Conservation (phyloP, 2,113 vertebrate species). For the Edolisoma coerulescens region DNA sequence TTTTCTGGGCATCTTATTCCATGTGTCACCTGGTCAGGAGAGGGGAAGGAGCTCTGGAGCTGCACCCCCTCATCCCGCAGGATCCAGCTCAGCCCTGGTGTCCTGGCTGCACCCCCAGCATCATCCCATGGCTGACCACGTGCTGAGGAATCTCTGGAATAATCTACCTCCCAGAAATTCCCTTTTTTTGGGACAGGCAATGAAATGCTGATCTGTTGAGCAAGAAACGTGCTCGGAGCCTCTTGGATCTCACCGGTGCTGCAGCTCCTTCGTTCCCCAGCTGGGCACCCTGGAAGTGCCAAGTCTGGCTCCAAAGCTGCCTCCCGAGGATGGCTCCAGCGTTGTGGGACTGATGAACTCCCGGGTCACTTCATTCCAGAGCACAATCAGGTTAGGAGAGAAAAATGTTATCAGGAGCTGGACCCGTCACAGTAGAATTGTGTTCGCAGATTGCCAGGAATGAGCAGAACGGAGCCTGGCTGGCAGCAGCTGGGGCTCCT, state of each 20-base stretch:
- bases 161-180: not conserved
- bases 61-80: not conserved
- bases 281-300: not conserved
- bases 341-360: not conserved
- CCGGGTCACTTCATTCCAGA: not conserved
- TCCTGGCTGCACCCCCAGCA: not conserved
- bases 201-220: not conserved
- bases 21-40: not conserved
- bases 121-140: rapidly evolving
- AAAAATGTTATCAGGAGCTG: not conserved
- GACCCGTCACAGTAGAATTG: not conserved
- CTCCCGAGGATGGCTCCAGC: rapidly evolving
- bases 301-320: not conserved
- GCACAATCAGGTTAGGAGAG: not conserved
- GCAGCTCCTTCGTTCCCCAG: not conserved
- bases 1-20: not conserved
- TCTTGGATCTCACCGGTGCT: not conserved
- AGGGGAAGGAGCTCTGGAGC: not conserved
- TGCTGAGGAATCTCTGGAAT: not conserved
- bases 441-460: not conserved
- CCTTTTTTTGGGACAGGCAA: not conserved
- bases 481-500: not conserved
- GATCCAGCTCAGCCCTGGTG: not conserved
- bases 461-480: not conserved
- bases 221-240: not conserved